Percentiles rank a stretch among this genome's conserved stretches.
Evolutionary conservation across 2,797 vertebrate genomes (phyloP).

Genomic region (Delichon dasypus): DNA sequence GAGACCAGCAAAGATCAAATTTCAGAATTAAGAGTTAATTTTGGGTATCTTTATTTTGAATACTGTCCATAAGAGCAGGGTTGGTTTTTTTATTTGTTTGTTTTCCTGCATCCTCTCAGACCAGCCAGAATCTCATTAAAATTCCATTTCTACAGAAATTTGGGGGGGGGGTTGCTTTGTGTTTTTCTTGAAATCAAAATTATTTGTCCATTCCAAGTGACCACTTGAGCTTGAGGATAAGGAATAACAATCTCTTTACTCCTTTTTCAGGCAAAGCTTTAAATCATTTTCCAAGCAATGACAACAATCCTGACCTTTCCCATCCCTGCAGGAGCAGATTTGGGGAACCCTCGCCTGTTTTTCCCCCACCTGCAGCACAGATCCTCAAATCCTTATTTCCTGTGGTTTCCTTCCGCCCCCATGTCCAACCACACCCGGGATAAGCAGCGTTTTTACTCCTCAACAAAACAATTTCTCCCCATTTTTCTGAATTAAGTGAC

Average conservation of each 20-base stretch:
- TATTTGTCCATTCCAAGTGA: neutral
- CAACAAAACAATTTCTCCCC: neutral
- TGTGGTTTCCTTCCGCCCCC: neutral
- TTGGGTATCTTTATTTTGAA: neutral
- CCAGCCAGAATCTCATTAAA: neutral
- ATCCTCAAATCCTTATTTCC: neutral
- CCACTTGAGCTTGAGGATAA: accelerated
- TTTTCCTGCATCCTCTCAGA: neutral
- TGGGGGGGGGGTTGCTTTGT: neutral
- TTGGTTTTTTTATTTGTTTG: neutral
- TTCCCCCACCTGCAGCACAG: neutral
- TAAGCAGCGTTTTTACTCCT: neutral
- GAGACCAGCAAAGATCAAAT: neutral
- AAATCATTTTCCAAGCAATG: too few species aligned
- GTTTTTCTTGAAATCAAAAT: neutral
- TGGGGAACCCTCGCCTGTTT: neutral
- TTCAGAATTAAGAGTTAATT: neutral
- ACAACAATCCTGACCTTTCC: neutral
- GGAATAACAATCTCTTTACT: neutral
- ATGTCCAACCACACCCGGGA: accelerated
- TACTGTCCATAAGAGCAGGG: neutral
- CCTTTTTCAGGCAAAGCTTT: neutral
- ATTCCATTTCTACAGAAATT: neutral
- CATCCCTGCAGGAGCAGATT: neutral
- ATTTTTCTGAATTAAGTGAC: neutral